Evolutionary conservation across 2,797 vertebrate species (phyloP), one percentile per base, ranked within the genome.

Genomic region (Eremophila alpestris): DNA sequence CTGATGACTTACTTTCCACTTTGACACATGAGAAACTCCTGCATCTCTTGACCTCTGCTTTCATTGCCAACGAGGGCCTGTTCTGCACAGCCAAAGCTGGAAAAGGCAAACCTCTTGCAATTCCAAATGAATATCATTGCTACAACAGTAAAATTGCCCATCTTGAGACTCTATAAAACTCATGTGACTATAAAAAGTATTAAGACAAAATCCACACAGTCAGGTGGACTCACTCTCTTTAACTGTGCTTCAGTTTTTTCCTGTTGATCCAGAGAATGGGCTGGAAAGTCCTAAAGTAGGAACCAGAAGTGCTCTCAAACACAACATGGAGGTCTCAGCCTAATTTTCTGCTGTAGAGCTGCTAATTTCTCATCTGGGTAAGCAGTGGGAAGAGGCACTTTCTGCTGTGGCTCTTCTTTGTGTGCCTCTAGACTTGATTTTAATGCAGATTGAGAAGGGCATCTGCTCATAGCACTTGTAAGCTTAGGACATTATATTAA

Each of bases 401-500:
- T 85, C 68, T 71, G 34, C 54, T 86, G 62, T 75, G 58, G 40
- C 17, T 93, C 65, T 70, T 89, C 49, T 83, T 63, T 89, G 13
- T 60, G 24, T 59, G 29, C 65, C 71, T 29, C 58, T 58, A 17
- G 49, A 41, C 43, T 63, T 94, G 78, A 94, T 95, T 89, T 94
- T 89, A 75, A 59, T 73, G 41, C 59, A 88, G 75, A 85, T 92
- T 87, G 89, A 88, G 93, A 95, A 92, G 73, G 73, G 48, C 79
- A 88, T 89, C 51, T 83, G 69, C 79, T 95, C 13, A 2, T 60
- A 73, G 76, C 2, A 5, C 87, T 81, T 93, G 74, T 81, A 86
- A 95, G 83, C 49, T 65, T 69, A 67, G 68, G 91, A 92, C 59
- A 36, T 90, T 29, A 78, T 94, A 93, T 94, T 88, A 87, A 91